phyloP scores from a whole-genome alignment of 2,888 invertebrate species.

The Polydrusus tereticollis region DNA sequence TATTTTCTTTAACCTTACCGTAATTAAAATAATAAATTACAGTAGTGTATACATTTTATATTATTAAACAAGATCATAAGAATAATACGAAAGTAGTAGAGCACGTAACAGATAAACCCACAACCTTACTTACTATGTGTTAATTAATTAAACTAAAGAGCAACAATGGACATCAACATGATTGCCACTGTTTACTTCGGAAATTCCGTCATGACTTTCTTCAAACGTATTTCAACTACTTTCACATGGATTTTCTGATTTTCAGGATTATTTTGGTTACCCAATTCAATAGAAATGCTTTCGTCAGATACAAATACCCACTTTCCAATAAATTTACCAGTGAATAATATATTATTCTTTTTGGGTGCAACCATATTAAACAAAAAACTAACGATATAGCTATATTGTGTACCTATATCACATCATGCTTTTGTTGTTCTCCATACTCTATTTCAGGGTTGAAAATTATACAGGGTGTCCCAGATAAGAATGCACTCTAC shows the following conservation, averaged over 20 bases:
- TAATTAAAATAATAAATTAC: too few species aligned
- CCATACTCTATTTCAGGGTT: too few species aligned
- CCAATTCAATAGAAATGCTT: neutral
- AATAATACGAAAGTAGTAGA: neutral
- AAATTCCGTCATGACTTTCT: constrained; percentile 15
- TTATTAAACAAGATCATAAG: too few species aligned
- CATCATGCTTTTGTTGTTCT: too few species aligned
- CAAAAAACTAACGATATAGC: neutral
- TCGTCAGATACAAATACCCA: neutral
- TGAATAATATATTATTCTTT: neutral
- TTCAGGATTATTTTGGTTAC: constrained; percentile 22
- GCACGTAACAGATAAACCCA: too few species aligned
- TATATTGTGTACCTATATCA: too few species aligned
- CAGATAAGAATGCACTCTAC: too few species aligned
- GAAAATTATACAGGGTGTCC: too few species aligned
- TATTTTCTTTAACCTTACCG: too few species aligned
- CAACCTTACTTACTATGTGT: neutral
- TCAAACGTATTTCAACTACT: constrained; percentile 2
- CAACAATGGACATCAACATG: neutral
- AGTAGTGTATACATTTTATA: too few species aligned
- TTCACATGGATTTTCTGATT: constrained; percentile 18
- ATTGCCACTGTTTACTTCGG: constrained; percentile 18
- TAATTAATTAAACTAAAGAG: neutral
- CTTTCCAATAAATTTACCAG: constrained; percentile 5
- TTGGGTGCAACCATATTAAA: neutral